Percentiles rank a stretch among this genome's conserved stretches.
These are phyloP conservation scores for Lagria hirta DNA, from an alignment of 2,888 invertebrate species.

Conservation along the genomic window DNA sequence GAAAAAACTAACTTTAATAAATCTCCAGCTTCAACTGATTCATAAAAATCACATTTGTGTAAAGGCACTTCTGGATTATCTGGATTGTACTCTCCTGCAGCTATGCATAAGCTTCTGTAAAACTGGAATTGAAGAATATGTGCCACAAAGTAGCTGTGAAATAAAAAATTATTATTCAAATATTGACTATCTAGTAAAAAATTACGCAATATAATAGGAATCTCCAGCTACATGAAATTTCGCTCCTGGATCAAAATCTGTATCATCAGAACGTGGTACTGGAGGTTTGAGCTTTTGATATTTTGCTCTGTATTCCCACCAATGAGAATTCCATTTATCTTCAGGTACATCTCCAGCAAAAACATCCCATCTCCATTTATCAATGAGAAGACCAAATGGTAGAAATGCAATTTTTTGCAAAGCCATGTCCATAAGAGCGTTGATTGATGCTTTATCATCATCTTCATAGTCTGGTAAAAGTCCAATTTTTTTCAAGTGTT, in stretches of 20 bases:
- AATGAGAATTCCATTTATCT: conserved; percentile 54
- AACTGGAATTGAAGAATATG: conserved; percentile 79
- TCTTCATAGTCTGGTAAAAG: conserved; percentile 41
- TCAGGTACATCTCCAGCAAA: conserved; percentile 53
- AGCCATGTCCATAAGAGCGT: conserved; percentile 56
- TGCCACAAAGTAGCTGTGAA: conserved; percentile 66
- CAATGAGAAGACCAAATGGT: conserved; percentile 61
- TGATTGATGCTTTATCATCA: conserved; percentile 51
- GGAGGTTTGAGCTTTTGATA: conserved; percentile 50
- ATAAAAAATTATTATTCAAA: conserved; percentile 17
- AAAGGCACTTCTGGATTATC: conserved; percentile 43
- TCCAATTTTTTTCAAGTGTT: conserved; percentile 55
- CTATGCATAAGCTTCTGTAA: conserved; percentile 68
- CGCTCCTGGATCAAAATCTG: conserved; percentile 55
- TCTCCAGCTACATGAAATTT: conserved; percentile 55
- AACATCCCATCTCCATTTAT: conserved; percentile 64
- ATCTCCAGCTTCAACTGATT: conserved; percentile 48
- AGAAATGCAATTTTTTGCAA: conserved; percentile 58
- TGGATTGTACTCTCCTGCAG: conserved; percentile 65
- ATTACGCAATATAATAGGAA: conserved; percentile 53
- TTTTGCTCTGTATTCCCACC: conserved; percentile 52
- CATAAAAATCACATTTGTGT: conserved; percentile 44
- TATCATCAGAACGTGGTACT: conserved; percentile 48
- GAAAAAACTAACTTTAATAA: conserved; percentile 56
- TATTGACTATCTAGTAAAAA: too few species aligned